A percentile compares a stretch with the other conserved stretches of the same genome.
Conservation (phyloP, 2,113 vertebrate species). For the Formicarius rufipectus region DNA sequence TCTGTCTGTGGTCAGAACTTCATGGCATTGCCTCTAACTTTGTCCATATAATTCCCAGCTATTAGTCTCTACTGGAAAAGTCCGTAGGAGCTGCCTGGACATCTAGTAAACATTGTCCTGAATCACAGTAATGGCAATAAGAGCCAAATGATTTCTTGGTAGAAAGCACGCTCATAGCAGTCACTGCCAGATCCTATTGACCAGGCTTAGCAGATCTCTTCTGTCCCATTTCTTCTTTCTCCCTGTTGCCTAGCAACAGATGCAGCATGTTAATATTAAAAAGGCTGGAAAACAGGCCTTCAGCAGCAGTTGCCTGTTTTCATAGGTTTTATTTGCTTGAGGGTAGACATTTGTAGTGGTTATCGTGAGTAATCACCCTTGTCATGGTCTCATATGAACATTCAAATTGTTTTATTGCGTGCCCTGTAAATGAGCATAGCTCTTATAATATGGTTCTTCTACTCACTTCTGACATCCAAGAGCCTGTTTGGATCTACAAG, state of each 20-base stretch:
- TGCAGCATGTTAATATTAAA: slow-evolving; percentile 34
- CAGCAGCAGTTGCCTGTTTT: slow-evolving; percentile 1
- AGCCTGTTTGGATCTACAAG: background rate
- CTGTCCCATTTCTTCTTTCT: slow-evolving; percentile 61
- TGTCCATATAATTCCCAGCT: background rate
- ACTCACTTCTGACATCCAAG: background rate
- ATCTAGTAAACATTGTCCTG: background rate
- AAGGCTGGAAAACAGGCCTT: slow-evolving; percentile 27
- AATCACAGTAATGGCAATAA: background rate
- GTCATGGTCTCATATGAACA: slow-evolving; percentile 20
- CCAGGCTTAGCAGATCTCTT: slow-evolving; percentile 11
- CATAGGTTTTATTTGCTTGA: slow-evolving; percentile 15
- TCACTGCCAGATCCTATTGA: slow-evolving; percentile 19
- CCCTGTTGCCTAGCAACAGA: slow-evolving; percentile 65
- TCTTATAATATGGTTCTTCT: background rate
- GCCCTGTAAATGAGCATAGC: slow-evolving; percentile 3
- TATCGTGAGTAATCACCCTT: slow-evolving; percentile 33
- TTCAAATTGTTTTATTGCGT: slow-evolving; percentile 10
- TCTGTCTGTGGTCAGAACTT: background rate
- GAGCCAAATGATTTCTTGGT: background rate
- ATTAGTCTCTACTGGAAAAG: background rate
- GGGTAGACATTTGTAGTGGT: slow-evolving; percentile 29
- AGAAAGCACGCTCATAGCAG: background rate
- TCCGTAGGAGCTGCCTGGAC: background rate
- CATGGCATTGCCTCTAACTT: background rate